Evolutionary conservation across 2,888 invertebrate species (phyloP).

Genomic region (Andrena trimmerana): DNA sequence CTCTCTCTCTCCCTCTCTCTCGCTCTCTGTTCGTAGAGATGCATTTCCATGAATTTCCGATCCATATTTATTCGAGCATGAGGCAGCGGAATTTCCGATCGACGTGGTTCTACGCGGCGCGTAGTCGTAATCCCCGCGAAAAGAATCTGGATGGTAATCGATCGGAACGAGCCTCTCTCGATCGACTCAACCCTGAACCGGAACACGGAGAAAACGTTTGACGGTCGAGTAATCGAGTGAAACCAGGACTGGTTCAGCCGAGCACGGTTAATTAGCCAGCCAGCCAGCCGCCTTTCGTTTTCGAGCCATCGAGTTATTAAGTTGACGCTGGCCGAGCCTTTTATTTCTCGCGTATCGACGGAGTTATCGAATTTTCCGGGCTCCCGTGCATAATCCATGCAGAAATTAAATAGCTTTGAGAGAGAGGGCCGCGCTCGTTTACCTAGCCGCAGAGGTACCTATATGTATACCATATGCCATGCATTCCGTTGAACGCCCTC

Average conservation of each 20-base stretch:
- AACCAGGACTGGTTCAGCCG: constrained; percentile 71
- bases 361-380: constrained; percentile 38
- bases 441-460: not conserved
- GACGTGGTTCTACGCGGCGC: constrained; percentile 7
- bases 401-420: constrained; percentile 19
- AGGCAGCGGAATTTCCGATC: constrained; percentile 51
- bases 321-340: constrained; percentile 19
- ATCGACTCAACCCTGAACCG: constrained; percentile 71
- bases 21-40: not conserved
- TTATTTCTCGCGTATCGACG: constrained; percentile 8
- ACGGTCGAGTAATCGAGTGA: constrained; percentile 70
- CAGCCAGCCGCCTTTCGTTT: constrained; percentile 72
- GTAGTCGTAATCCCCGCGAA: constrained; percentile 55
- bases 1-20: not conserved
- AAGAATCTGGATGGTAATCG: constrained; percentile 68
- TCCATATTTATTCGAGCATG: constrained; percentile 45
- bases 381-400: constrained; percentile 14
- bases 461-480: not conserved
- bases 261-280: constrained; percentile 72
- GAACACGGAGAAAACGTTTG: constrained; percentile 67
- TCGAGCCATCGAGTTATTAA: constrained; percentile 67
- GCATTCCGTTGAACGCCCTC: not conserved
- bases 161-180: constrained; percentile 66
- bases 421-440: constrained; percentile 17
- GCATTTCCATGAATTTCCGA: constrained; percentile 39